phyloP scores from a whole-genome alignment of 2,797 vertebrate genomes.

The Poliocrania exsul region DNA sequence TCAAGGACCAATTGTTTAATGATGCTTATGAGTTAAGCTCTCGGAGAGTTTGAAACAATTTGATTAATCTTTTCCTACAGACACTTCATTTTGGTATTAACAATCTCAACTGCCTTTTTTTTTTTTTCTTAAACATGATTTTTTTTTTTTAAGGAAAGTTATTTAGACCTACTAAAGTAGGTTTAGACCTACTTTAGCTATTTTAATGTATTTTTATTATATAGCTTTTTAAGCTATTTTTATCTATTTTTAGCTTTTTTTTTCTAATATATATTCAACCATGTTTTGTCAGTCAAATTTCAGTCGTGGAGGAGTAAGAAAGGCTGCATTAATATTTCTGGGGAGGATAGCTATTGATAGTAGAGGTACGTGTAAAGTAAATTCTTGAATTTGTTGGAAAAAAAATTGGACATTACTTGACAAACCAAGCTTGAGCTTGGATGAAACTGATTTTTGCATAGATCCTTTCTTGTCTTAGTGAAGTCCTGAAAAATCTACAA shows the following conservation, averaged over 20 bases:
- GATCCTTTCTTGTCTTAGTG: not conserved
- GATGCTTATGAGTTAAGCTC: not conserved
- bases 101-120: not conserved
- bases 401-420: not conserved
- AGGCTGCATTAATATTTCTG: not conserved
- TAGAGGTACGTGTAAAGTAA: not conserved
- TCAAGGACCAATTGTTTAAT: not conserved
- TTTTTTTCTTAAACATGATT: not conserved
- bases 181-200: not conserved
- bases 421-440: not conserved
- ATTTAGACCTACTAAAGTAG: not conserved
- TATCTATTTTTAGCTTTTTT: no score
- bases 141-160: not conserved
- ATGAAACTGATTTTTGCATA: not conserved
- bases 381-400: not conserved
- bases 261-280: not conserved
- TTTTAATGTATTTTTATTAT: not conserved
- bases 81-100: not conserved
- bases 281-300: not conserved
- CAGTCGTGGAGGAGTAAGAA: not conserved
- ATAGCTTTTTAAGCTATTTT: no score
- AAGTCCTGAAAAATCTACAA: not conserved
- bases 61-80: not conserved
- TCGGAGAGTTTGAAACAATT: not conserved
- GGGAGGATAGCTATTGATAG: not conserved